Percentiles rank a stretch among this genome's conserved stretches.
phyloP scores from a whole-genome alignment of 2,113 vertebrate genomes.

The Ptyas mucosa region DNA sequence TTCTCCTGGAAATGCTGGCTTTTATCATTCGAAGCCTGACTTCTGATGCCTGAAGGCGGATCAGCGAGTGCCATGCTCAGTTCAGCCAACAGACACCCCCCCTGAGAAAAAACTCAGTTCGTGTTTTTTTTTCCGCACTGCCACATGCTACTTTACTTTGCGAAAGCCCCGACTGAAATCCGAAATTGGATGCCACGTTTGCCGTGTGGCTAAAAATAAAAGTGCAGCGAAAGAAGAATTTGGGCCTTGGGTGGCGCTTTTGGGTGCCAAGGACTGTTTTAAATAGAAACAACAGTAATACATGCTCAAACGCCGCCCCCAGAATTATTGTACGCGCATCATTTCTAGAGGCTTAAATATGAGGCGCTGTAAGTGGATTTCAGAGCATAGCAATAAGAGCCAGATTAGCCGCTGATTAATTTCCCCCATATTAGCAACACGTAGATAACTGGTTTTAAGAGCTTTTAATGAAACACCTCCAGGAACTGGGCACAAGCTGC shows the following conservation, averaged over 20 bases:
- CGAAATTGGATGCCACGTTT: background rate
- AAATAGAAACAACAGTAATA: background rate
- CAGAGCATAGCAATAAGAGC: background rate
- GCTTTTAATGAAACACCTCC: constrained; percentile 33
- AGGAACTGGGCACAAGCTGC: constrained; percentile 20
- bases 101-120: background rate
- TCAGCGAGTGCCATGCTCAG: background rate
- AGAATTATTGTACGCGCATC: constrained; percentile 1
- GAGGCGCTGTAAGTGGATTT: constrained; percentile 4
- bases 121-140: background rate
- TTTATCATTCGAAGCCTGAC: background rate
- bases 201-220: background rate
- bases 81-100: background rate
- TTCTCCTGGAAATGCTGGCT: background rate
- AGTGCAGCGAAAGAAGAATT: background rate
- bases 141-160: background rate
- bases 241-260: background rate
- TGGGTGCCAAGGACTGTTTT: background rate
- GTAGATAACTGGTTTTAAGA: constrained; percentile 27
- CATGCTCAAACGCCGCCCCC: background rate
- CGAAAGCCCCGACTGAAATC: background rate
- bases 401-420: constrained; percentile 20
- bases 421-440: background rate
- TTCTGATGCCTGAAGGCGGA: background rate
- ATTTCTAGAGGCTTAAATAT: background rate